These are phyloP conservation scores for Helostoma temminkii DNA, from an alignment of 2,797 vertebrate species.

Conservation along the genomic window DNA sequence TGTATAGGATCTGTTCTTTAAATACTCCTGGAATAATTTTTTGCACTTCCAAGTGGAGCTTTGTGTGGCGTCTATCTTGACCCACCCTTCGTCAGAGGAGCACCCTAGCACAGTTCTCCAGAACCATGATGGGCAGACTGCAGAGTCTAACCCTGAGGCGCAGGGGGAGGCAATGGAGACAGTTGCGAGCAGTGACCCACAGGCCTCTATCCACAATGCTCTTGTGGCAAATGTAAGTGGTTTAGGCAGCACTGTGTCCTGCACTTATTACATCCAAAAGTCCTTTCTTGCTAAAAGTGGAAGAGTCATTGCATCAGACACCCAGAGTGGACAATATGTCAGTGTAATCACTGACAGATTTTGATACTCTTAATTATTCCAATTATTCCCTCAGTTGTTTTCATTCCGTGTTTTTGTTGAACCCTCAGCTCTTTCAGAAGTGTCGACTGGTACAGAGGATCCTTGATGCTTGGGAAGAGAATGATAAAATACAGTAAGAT, in stretches of 20 bases:
- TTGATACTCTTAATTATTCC: neutral
- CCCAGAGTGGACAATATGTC: no score
- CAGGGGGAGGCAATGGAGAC: conserved; percentile 69
- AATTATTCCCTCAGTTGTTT: neutral
- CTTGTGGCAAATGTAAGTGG: conserved; percentile 92
- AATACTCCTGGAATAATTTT: conserved; percentile 99
- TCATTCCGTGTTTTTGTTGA: conserved; percentile 12
- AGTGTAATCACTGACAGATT: no score
- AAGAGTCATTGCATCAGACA: no score
- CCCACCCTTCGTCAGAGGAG: conserved; percentile 85
- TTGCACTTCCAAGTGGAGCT: conserved; percentile 99
- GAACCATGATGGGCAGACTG: conserved; percentile 79
- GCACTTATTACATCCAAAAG: neutral
- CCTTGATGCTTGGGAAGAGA: conserved; percentile 97
- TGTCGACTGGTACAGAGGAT: conserved; percentile 95
- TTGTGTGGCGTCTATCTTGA: conserved; percentile 92
- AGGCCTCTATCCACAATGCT: conserved; percentile 78
- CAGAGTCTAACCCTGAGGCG: conserved; percentile 39
- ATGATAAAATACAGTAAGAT: conserved; percentile 96
- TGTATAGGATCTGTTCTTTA: conserved; percentile 95
- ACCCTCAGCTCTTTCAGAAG: conserved; percentile 93
- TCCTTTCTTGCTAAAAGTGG: no score
- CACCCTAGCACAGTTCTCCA: conserved; percentile 71
- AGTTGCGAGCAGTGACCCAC: conserved; percentile 52
- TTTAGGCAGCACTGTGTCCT: neutral